phyloP scores from a whole-genome alignment of 2,888 invertebrate species.

The Eucera pruinosa region DNA sequence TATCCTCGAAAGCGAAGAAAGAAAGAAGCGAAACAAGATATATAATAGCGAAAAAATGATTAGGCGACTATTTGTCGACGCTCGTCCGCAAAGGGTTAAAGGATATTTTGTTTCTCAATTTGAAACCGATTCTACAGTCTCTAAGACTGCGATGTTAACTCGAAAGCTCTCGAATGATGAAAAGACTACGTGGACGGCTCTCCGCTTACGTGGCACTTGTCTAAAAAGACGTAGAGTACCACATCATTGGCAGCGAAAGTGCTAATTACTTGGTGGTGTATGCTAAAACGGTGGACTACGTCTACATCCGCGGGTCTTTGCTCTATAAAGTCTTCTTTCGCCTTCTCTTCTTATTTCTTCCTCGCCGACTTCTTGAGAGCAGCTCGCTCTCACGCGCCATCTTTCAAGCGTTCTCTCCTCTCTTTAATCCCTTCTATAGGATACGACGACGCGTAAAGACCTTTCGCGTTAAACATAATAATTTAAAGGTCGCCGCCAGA shows the following conservation, averaged over 20 bases:
- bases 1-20: no score
- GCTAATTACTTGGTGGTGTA: constrained; percentile 32
- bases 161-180: constrained; percentile 6
- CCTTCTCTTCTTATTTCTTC: background rate
- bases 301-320: no score
- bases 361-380: background rate
- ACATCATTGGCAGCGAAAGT: constrained; percentile 26
- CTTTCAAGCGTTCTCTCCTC: background rate
- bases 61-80: no score
- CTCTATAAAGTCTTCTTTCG: background rate
- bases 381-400: background rate
- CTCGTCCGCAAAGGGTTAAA: no score
- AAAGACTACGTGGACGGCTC: constrained; percentile 16
- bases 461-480: background rate
- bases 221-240: constrained; percentile 8
- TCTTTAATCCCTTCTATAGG: background rate
- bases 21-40: no score
- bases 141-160: constrained; percentile 12
- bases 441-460: background rate
- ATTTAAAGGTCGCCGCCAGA: background rate
- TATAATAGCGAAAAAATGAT: no score
- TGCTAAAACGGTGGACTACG: background rate
- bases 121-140: no score
- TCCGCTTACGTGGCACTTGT: constrained; percentile 1
- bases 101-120: background rate